Percentiles rank a stretch among this genome's conserved stretches.
phyloP scores from a whole-genome alignment of 2,888 invertebrate species.

The Eucera pruinosa region DNA sequence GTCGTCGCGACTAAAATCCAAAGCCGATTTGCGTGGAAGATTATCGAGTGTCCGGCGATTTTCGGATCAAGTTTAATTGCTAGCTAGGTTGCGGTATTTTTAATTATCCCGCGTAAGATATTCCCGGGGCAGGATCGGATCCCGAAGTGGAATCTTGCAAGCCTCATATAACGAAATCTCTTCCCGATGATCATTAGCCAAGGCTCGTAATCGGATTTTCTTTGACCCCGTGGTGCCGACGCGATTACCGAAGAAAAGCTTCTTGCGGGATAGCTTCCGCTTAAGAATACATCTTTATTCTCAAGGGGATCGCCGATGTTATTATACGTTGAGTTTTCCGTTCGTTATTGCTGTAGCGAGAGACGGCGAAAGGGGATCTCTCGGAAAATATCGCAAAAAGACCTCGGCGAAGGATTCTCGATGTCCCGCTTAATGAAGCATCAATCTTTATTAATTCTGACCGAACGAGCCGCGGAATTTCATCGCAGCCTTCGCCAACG shows the following conservation, averaged over 20 bases:
- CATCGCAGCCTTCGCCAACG: too few relatives aligned
- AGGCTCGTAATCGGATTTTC: conserved; percentile 64
- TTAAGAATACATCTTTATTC: conserved; percentile 62
- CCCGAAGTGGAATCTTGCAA: conserved; percentile 31
- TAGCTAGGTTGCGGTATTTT: conserved; percentile 29
- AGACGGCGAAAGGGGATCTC: neutral
- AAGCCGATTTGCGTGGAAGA: neutral
- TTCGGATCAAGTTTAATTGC: conserved; percentile 16
- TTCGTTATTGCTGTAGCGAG: conserved; percentile 24
- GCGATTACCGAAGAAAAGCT: conserved; percentile 66
- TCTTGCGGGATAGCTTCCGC: conserved; percentile 52
- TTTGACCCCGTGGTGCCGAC: conserved; percentile 45
- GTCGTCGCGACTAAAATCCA: too few relatives aligned
- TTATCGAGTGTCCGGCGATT: conserved; percentile 5
- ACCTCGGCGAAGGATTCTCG: conserved; percentile 8
- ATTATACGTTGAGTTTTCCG: conserved; percentile 52
- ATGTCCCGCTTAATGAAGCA: conserved; percentile 35
- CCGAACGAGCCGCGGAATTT: conserved; percentile 7
- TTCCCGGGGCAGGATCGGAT: neutral
- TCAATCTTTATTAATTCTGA: conserved; percentile 57
- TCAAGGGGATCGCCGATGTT: conserved; percentile 52
- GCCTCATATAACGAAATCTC: conserved; percentile 48
- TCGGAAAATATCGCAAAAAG: conserved; percentile 3
- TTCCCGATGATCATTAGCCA: conserved; percentile 64
- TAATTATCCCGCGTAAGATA: conserved; percentile 36